Conservation (phyloP, 2,888 invertebrate genomes). For the Blera fallax region DNA sequence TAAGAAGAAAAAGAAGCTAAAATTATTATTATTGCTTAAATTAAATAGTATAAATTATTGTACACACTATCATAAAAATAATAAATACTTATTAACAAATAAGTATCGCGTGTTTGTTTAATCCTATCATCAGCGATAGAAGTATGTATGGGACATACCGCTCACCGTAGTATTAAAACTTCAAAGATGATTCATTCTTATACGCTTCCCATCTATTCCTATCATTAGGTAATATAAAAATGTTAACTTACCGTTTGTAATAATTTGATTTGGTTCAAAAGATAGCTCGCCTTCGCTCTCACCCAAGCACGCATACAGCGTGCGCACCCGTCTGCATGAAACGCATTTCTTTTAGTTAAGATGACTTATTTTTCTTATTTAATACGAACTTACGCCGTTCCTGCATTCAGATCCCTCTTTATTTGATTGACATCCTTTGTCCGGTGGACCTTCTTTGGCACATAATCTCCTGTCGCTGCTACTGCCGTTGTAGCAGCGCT, state of each 20-base stretch:
- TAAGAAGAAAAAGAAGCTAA: no score
- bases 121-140: no score
- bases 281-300: conserved; percentile 98
- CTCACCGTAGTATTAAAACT: no score
- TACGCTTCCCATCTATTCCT: no score
- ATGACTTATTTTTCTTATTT: background rate
- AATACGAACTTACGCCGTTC: conserved; percentile 79
- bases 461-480: conserved; percentile 77
- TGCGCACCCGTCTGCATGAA: conserved; percentile 89
- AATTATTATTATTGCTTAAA: no score
- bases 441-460: conserved; percentile 84
- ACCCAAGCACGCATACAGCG: conserved; percentile 97
- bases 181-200: no score
- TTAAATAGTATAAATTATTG: no score
- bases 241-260: conserved; percentile 90
- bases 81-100: no score
- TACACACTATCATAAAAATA: no score
- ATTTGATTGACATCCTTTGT: conserved; percentile 82
- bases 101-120: no score
- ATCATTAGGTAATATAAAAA: background rate
- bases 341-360: background rate
- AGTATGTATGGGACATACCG: no score
- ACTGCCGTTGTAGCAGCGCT: conserved; percentile 75
- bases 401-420: conserved; percentile 80
- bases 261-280: conserved; percentile 99